phyloP scores from a whole-genome alignment of 1,140 invertebrate species.

The Polypedilum pembai region DNA sequence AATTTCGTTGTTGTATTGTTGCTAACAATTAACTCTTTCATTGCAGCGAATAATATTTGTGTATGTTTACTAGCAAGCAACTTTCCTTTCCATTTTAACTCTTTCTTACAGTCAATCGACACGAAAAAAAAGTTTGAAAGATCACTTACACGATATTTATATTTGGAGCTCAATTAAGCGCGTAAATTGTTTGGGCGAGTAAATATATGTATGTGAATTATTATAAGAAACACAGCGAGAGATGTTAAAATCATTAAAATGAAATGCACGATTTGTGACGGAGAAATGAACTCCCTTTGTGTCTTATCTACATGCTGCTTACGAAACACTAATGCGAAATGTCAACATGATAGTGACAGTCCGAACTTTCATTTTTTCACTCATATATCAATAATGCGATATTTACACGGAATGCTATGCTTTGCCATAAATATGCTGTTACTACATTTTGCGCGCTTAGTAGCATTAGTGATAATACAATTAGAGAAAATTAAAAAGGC shows the following conservation, averaged over 20 bases:
- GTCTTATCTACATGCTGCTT: not conserved
- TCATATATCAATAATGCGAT: not conserved
- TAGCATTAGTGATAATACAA: not conserved
- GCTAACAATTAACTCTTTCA: conserved; percentile 1
- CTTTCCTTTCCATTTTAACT: not conserved
- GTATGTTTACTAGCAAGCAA: not conserved
- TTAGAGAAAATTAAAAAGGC: conserved; percentile 19
- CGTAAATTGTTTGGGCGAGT: not conserved
- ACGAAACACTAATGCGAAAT: not conserved
- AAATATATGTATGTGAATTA: not conserved
- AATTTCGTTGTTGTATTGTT: conserved; percentile 4
- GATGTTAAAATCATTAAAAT: conserved; percentile 5
- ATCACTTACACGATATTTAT: not conserved
- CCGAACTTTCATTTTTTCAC: not conserved
- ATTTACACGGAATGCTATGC: not conserved
- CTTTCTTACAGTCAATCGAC: not conserved
- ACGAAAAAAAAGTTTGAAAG: not conserved
- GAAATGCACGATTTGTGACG: not conserved
- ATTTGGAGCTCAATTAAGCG: conserved; percentile 10
- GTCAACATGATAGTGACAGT: not conserved
- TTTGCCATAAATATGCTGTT: too few species aligned
- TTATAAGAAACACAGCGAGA: not conserved
- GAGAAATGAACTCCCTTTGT: conserved; percentile 5
- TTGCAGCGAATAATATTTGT: not conserved
- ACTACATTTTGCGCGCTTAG: not conserved